Evolutionary conservation across 1,140 invertebrate species (phyloP).

Genomic region (Drosophila pectinifera): DNA sequence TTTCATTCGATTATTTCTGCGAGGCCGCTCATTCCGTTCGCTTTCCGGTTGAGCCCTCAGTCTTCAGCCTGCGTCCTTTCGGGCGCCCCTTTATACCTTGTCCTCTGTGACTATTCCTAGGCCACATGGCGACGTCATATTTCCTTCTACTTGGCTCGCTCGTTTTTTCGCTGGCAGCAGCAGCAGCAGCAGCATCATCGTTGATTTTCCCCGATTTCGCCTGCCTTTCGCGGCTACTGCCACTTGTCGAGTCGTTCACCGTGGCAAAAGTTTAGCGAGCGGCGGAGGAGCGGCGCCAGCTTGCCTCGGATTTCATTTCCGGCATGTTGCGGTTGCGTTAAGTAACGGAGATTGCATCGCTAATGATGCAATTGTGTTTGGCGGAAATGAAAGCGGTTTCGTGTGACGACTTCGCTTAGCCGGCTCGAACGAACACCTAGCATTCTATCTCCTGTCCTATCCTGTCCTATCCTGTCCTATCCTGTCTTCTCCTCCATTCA

Average conservation of each 20-base stretch:
- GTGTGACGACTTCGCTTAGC: constrained; percentile 66
- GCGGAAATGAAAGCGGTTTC: constrained; percentile 82
- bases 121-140: constrained; percentile 72
- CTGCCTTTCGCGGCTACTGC: constrained; percentile 4
- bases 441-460: constrained; percentile 18
- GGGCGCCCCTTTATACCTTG: neutral
- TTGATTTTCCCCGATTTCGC: constrained; percentile 10
- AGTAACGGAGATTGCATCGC: constrained; percentile 83
- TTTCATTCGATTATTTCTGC: constrained; percentile 77
- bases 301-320: constrained; percentile 81
- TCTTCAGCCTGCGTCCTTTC: constrained; percentile 32
- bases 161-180: neutral
- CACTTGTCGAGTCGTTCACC: constrained; percentile 81
- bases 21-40: constrained; percentile 73
- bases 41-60: constrained; percentile 67
- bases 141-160: constrained; percentile 48
- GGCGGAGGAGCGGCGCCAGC: constrained; percentile 55
- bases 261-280: constrained; percentile 62
- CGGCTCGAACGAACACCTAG: constrained; percentile 22
- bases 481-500: constrained; percentile 12
- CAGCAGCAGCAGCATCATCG: neutral
- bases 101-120: constrained; percentile 53
- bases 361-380: constrained; percentile 82
- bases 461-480: neutral
- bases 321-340: constrained; percentile 82